Conservation (phyloP, 1,140 invertebrate genomes). For the Thalassaphorura encarpata region DNA sequence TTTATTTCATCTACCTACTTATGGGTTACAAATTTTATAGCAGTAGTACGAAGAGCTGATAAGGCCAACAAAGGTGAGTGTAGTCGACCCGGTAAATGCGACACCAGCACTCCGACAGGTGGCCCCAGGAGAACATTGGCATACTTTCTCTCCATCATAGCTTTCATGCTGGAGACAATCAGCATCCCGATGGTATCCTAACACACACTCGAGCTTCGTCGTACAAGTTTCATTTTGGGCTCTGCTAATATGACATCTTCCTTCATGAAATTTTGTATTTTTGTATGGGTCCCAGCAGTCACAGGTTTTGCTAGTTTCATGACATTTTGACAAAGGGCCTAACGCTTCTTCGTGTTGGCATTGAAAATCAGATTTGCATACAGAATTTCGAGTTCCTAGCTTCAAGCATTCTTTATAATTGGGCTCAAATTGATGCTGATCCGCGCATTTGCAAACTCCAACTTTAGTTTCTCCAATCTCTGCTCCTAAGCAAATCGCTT, state of each 20-base stretch:
- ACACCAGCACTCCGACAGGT: neutral
- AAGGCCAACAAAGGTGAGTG: neutral
- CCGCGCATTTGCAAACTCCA: no score
- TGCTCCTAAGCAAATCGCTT: conserved; percentile 1
- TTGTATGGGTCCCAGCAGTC: neutral
- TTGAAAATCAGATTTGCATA: neutral
- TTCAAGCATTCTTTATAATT: neutral
- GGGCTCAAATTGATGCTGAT: no score
- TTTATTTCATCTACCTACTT: no score
- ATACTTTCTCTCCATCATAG: neutral
- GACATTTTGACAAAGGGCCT: neutral
- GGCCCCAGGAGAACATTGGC: conserved; percentile 7
- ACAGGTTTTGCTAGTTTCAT: neutral
- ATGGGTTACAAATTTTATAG: no score
- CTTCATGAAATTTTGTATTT: neutral
- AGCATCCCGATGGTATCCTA: conserved; percentile 1
- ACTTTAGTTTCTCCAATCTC: neutral
- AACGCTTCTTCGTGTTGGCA: neutral
- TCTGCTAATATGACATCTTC: neutral
- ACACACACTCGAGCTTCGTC: neutral
- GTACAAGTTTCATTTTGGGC: neutral
- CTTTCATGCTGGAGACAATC: conserved; percentile 5
- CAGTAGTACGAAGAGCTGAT: no score
- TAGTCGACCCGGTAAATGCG: neutral
- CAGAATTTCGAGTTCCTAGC: neutral